These are phyloP conservation scores for Dusona sp. DNA, from an alignment of 2,888 invertebrate species.

Conservation along the genomic window DNA sequence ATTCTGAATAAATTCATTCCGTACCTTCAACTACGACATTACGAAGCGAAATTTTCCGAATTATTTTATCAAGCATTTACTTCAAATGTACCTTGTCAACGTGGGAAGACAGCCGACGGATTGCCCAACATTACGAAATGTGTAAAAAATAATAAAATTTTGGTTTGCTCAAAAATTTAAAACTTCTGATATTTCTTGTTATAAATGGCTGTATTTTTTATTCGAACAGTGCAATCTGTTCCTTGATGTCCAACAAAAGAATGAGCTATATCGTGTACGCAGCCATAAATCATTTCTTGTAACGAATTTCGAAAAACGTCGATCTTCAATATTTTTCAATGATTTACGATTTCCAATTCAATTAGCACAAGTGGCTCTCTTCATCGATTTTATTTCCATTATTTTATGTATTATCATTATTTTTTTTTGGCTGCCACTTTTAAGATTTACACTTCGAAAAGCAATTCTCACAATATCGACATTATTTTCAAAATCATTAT, in stretches of 20 bases:
- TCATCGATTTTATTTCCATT: neutral
- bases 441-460: neutral
- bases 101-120: too few species aligned
- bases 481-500: neutral
- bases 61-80: too few species aligned
- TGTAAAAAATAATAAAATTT: neutral
- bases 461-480: neutral
- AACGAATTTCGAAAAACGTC: neutral
- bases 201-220: too few species aligned
- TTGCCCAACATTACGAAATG: too few species aligned
- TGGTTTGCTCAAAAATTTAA: neutral
- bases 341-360: neutral
- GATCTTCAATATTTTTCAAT: neutral
- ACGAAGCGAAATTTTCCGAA: too few species aligned
- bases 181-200: too few species aligned
- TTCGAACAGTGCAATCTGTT: too few species aligned
- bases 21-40: too few species aligned
- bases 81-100: too few species aligned
- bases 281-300: neutral
- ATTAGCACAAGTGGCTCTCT: neutral
- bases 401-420: neutral
- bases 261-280: too few species aligned
- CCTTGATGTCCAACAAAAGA: too few species aligned
- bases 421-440: neutral
- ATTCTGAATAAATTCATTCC: too few species aligned